phyloP scores from a whole-genome alignment of 2,888 invertebrate species.

The Parasteatoda lunata region DNA sequence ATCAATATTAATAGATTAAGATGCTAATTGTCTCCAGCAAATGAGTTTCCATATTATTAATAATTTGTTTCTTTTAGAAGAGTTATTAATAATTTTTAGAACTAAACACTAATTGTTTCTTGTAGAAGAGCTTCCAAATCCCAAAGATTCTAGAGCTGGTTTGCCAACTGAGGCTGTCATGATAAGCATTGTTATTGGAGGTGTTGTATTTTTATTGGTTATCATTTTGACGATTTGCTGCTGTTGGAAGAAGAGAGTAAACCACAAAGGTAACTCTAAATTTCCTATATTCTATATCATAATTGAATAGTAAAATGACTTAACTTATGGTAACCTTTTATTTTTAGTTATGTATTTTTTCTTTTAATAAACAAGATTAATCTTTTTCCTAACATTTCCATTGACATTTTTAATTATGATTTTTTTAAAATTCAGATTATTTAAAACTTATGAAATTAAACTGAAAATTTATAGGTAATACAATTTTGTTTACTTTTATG shows the following conservation, averaged over 20 bases:
- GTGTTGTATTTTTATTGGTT: slow-evolving; percentile 67
- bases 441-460: no score
- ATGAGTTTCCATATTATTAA: no score
- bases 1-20: no score
- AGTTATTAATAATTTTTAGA: neutral
- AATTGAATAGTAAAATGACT: neutral
- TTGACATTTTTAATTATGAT: no score
- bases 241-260: slow-evolving; percentile 71
- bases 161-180: slow-evolving; percentile 67
- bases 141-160: slow-evolving; percentile 51
- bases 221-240: slow-evolving; percentile 80
- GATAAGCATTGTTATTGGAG: slow-evolving; percentile 80
- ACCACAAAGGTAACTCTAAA: slow-evolving; percentile 50
- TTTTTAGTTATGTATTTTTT: no score
- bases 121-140: slow-evolving; percentile 46
- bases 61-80: neutral
- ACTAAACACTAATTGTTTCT: neutral
- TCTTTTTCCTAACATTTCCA: no score
- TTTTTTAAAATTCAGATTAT: no score
- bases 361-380: no score
- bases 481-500: no score
- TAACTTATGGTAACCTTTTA: no score
- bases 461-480: no score
- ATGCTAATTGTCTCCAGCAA: no score
- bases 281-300: neutral